These are phyloP conservation scores for Bombus consobrinus DNA, from an alignment of 1,140 invertebrate genomes.

Conservation along the genomic window DNA sequence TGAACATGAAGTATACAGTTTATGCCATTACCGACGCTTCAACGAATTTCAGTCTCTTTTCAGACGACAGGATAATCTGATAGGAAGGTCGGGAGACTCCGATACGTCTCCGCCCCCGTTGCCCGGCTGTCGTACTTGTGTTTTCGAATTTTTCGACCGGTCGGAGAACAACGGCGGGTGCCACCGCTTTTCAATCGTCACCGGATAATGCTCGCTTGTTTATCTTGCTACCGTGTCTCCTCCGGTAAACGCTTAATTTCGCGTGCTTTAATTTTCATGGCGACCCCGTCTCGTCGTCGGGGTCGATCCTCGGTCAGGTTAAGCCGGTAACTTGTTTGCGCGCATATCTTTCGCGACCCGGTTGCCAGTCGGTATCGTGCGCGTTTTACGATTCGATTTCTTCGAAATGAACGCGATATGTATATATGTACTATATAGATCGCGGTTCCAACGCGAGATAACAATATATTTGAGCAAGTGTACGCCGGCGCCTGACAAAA, in stretches of 20 bases:
- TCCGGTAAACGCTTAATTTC: conserved; percentile 10
- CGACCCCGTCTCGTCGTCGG: too few species aligned
- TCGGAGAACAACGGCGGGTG: not conserved
- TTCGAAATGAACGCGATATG: not conserved
- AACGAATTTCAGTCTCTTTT: conserved; percentile 71
- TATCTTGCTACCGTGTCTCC: conserved; percentile 1
- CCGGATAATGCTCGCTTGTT: conserved; percentile 1
- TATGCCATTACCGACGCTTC: conserved; percentile 75
- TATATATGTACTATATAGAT: not conserved
- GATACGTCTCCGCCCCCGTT: not conserved
- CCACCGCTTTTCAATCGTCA: not conserved
- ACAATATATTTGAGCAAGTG: conserved; percentile 56
- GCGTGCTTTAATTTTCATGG: not conserved
- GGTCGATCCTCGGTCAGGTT: not conserved
- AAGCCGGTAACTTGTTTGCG: not conserved
- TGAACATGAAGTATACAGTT: conserved; percentile 73
- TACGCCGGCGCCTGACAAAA: conserved; percentile 13
- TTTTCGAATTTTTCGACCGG: conserved; percentile 32
- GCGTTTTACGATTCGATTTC: not conserved
- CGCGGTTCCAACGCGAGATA: not conserved
- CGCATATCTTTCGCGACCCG: not conserved
- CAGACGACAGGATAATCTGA: conserved; percentile 53
- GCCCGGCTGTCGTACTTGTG: not conserved
- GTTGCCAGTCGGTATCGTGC: not conserved
- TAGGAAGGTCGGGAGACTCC: conserved; percentile 35